Conservation (phyloP, 2,113 vertebrate genomes). For the Nanorana parkeri region DNA sequence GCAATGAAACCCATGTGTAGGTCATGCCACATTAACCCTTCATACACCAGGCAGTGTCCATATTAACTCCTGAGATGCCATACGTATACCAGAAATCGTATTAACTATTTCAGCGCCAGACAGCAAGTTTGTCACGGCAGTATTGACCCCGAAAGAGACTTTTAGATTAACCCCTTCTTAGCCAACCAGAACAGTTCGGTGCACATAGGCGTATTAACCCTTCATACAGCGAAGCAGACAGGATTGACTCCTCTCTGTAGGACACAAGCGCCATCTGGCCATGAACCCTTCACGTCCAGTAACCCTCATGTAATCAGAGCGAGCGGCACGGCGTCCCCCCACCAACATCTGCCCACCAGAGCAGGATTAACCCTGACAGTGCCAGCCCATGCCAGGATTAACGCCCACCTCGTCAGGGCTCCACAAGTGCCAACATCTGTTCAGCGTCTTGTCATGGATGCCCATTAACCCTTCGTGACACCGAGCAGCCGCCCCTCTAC, state of each 20-base stretch:
- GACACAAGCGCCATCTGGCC: background rate
- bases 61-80: background rate
- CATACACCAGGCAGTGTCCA: background rate
- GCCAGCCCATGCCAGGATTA: background rate
- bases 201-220: background rate
- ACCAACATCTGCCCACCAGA: background rate
- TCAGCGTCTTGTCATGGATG: background rate
- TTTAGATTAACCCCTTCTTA: background rate
- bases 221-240: too few species aligned
- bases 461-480: background rate
- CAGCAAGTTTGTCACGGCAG: too few species aligned
- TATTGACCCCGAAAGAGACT: too few species aligned
- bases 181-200: background rate
- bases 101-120: background rate
- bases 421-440: background rate
- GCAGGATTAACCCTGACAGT: background rate
- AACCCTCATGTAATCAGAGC: background rate
- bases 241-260: background rate
- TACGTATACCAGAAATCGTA: too few species aligned
- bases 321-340: background rate
- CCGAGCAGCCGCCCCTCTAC: background rate
- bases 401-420: background rate
- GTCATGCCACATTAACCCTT: too few species aligned
- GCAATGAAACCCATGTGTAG: too few species aligned
- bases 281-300: too few species aligned